Base-by-base conservation (phyloP, 2,888 invertebrate species). In the Micropterix aruncella region DNA sequence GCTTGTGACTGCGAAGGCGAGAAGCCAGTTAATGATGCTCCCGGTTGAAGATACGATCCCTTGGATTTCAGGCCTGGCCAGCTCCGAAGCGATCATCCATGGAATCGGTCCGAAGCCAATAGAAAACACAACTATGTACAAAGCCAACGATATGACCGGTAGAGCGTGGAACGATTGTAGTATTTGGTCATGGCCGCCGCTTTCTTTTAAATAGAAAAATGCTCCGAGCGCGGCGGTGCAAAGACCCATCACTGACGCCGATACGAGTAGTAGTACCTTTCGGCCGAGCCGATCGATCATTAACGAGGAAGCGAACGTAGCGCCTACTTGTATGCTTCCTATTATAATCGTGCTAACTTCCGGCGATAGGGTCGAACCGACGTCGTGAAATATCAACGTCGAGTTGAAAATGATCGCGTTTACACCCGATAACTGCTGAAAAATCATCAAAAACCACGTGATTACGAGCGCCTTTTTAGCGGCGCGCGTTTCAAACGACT, bases 91-190 rank as follows among this genome's bases (percentile, higher is more conserved):
- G 71, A 87, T 83, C 72, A 90, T 75, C 87, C 87, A 88, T 0
- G 91, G 91, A 40, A 92, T 85, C 0, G 92, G 92, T 0, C 92
- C 92, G 54, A 81, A 83, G 41, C 91, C 91, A 36, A 90, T 56
- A 0, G 88, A 86, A 65, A 90, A 92, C 38, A 85, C 77, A 16
- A 86, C 62, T 16, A 90, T 81, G 61, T 87, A 92, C 2, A 85
- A 50, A 39, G 86, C 83, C 16, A 91, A 61, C 18, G 83, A 77
- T 2, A 78, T 54, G 3, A 92, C 62, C 0, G 91, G 90, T 45
- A 92, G 57, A 81, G 87, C 89, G 0, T 75, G 74, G 4, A 88
- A 67, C 14, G 65, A 56, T 1, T 58, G 55, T 1, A 83, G 67
- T 16, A 75, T 63, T 0, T 58, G 54, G 1, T 60, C 52, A 0